These are phyloP conservation scores for Calameuta idolon DNA, from an alignment of 2,888 invertebrate genomes.

Conservation along the genomic window DNA sequence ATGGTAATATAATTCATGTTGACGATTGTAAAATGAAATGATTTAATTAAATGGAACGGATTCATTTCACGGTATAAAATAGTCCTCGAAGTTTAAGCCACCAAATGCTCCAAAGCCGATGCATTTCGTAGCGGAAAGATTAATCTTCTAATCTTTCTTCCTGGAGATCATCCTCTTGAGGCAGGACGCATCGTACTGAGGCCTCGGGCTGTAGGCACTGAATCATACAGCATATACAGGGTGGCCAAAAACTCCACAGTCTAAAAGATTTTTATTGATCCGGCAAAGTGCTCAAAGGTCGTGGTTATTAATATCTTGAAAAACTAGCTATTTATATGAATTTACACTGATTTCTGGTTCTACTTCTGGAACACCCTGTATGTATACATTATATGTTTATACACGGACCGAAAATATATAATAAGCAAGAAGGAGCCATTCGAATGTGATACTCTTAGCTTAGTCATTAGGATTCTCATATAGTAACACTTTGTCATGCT, in stretches of 20 bases:
- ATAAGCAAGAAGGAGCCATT: not conserved
- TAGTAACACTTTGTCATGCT: not conserved
- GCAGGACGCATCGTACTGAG: not conserved
- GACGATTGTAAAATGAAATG: not conserved
- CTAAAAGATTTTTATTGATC: not conserved
- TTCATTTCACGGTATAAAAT: not conserved
- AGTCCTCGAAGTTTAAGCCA: not conserved
- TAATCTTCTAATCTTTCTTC: not conserved
- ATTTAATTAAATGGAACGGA: not conserved
- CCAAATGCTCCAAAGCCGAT: not conserved
- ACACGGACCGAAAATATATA: not conserved
- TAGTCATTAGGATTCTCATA: not conserved
- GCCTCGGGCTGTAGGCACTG: not conserved
- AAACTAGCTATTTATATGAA: not conserved
- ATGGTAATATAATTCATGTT: not conserved
- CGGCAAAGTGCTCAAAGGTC: not conserved
- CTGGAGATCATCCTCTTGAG: not conserved
- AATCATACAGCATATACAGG: not conserved
- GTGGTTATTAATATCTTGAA: not conserved
- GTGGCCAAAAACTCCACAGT: not conserved
- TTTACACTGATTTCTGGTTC: not conserved
- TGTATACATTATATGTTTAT: not conserved
- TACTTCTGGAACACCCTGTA: not conserved
- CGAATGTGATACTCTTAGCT: not conserved
- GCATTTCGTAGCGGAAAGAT: not conserved